These are phyloP conservation scores for Ciona savignyi DNA, from an alignment of 23 tunicate genomes.

Conservation along the genomic window DNA sequence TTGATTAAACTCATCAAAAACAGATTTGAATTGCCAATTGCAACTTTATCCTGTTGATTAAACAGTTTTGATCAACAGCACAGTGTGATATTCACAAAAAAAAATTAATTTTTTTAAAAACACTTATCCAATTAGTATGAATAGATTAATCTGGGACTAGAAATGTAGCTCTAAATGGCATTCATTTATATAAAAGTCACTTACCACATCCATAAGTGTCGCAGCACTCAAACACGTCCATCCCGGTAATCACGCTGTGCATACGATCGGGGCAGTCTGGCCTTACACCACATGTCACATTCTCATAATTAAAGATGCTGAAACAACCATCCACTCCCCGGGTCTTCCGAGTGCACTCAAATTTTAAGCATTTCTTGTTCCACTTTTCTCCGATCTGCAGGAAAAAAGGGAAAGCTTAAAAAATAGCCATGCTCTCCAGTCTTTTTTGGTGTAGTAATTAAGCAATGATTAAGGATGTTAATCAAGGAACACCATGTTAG, in stretches of 20 bases:
- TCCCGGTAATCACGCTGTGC: slow-evolving; percentile 17
- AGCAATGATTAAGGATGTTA: no score
- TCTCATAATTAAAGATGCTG: slow-evolving; percentile 16
- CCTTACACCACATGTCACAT: slow-evolving; percentile 17
- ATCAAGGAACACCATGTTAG: no score
- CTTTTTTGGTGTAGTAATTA: no score
- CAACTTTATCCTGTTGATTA: no score
- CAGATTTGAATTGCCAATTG: no score
- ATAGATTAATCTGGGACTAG: background rate
- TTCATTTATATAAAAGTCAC: background rate
- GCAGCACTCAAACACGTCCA: slow-evolving; percentile 38
- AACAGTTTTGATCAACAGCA: no score
- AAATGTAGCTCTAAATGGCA: background rate
- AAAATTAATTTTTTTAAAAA: no score
- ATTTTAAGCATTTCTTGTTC: slow-evolving; percentile 44
- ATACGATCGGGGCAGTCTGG: slow-evolving; percentile 37
- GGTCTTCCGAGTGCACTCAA: slow-evolving; percentile 18
- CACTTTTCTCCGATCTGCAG: slow-evolving; percentile 33
- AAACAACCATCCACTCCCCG: slow-evolving; percentile 32
- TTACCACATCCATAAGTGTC: slow-evolving; percentile 38
- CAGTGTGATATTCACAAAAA: no score
- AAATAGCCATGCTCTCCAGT: no score
- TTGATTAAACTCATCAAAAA: no score
- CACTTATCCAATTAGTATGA: no score
- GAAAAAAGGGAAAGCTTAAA: no score